These are phyloP conservation scores for Drosophila gunungcola DNA, from an alignment of 1,140 invertebrate species.

Conservation along the genomic window DNA sequence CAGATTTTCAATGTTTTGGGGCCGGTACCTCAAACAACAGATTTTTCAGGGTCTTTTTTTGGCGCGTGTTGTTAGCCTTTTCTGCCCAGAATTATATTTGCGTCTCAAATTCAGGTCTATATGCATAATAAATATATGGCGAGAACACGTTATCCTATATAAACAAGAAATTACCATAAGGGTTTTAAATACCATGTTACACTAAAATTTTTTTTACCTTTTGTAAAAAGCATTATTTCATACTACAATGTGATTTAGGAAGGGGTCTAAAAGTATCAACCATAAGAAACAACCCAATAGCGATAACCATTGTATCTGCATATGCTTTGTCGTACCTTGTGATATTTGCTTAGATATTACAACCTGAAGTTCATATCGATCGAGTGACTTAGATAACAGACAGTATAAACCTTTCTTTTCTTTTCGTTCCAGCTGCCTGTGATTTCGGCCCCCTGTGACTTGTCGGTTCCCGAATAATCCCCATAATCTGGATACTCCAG, in stretches of 20 bases:
- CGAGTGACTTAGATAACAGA: constrained; percentile 36
- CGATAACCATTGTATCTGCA: constrained; percentile 5
- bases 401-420: constrained; percentile 12
- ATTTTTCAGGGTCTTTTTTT: constrained; percentile 38
- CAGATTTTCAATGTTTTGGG: constrained; percentile 18
- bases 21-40: constrained; percentile 25
- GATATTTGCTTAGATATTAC: constrained; percentile 26
- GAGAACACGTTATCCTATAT: neutral
- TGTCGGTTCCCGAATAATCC: constrained; percentile 12
- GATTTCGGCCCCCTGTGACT: constrained; percentile 14
- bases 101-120: neutral
- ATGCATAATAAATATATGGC: neutral
- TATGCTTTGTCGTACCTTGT: constrained; percentile 19
- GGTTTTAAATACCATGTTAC: too few species aligned
- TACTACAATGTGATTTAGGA: too few species aligned
- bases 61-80: constrained; percentile 19
- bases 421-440: constrained; percentile 30
- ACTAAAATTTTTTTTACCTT: too few species aligned
- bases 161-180: neutral
- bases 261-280: too few species aligned
- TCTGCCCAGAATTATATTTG: constrained; percentile 5
- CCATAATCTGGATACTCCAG: constrained; percentile 9
- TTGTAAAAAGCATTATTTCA: too few species aligned
- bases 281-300: too few species aligned
- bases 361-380: constrained; percentile 30